These are phyloP conservation scores for Palythoa heliodiscus DNA, from an alignment of 92 coral and sea anemone species.

Conservation along the genomic window DNA sequence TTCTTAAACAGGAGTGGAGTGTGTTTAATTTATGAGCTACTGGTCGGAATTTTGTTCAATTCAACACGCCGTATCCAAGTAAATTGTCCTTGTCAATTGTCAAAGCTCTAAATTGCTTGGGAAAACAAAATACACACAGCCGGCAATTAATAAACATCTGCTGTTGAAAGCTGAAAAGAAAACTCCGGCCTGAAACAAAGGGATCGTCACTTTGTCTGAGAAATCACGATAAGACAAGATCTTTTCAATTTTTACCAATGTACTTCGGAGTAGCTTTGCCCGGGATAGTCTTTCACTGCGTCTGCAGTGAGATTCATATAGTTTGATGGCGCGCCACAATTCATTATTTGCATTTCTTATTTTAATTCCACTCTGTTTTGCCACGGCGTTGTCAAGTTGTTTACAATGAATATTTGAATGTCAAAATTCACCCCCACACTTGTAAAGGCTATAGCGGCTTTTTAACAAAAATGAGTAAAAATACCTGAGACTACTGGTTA, in stretches of 20 bases:
- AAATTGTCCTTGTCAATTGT: constrained; percentile 1
- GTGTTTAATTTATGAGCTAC: neutral
- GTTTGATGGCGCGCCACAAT: neutral
- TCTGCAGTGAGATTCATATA: neutral
- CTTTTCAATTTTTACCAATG: neutral
- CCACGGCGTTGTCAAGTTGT: neutral
- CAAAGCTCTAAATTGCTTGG: neutral
- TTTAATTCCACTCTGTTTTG: constrained; percentile 4
- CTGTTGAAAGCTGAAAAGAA: neutral
- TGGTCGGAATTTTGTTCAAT: neutral
- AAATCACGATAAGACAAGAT: neutral
- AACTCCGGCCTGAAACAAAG: neutral
- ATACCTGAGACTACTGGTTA: too few relatives aligned
- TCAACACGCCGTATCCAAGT: neutral
- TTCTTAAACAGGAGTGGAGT: neutral
- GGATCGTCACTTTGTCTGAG: neutral
- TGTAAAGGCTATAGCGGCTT: neutral
- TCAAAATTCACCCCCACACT: neutral
- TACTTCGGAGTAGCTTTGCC: neutral
- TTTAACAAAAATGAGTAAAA: neutral
- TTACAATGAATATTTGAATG: neutral
- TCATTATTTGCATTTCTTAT: neutral
- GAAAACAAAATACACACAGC: neutral
- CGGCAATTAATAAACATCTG: neutral
- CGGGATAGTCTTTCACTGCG: neutral